Evolutionary conservation across 1,140 invertebrate species (phyloP).

Genomic region (Nephila pilipes): DNA sequence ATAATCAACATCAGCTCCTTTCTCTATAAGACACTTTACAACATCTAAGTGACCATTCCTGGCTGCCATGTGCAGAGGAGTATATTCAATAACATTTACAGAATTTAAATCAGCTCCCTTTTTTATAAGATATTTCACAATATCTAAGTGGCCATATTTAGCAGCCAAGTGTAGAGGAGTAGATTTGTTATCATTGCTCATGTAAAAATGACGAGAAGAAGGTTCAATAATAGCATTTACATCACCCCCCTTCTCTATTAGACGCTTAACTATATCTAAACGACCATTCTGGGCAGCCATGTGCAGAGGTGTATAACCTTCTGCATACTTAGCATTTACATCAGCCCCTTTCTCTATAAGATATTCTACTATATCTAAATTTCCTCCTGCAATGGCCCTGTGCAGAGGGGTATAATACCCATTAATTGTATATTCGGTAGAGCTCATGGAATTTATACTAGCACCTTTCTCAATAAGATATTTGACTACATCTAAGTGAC

Average conservation of each 20-base stretch:
- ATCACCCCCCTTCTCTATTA: not conserved
- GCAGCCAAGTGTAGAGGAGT: not conserved
- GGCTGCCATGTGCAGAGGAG: not conserved
- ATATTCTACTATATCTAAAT: not conserved
- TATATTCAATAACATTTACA: too few relatives aligned
- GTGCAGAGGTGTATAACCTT: not conserved
- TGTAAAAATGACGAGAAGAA: too few relatives aligned
- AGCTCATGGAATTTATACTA: too few relatives aligned
- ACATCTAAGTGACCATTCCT: not conserved
- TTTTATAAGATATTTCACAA: not conserved
- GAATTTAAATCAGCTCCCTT: constrained; percentile 12
- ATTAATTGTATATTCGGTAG: too few relatives aligned
- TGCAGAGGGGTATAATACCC: not conserved
- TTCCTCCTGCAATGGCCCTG: not conserved
- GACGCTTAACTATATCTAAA: not conserved
- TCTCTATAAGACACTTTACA: not conserved
- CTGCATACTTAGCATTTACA: constrained; percentile 8
- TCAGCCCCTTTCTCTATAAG: not conserved
- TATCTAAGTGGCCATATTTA: not conserved
- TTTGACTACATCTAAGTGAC: not conserved
- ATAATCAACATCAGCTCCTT: not conserved
- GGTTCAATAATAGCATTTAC: too few relatives aligned
- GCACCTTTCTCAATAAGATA: not conserved
- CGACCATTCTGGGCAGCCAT: not conserved
- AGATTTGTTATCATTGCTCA: not conserved